Evolutionary conservation across 64 coral and sea anemone genomes (phyloP).

Genomic region (Dendronephthya gigantea): DNA sequence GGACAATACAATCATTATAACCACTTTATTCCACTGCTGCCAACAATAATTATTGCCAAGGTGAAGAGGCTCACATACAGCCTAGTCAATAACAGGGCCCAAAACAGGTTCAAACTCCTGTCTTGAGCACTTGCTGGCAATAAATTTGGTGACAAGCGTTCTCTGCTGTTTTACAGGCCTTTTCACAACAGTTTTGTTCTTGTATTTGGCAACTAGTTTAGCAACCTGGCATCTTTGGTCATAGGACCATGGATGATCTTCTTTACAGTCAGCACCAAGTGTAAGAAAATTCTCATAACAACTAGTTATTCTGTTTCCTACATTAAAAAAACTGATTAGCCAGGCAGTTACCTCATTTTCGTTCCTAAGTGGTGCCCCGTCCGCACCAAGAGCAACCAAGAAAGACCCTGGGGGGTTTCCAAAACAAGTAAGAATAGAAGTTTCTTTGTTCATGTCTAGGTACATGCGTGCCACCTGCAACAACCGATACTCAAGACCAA

Average conservation of each 20-base stretch:
- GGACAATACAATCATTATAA: conserved; percentile 42
- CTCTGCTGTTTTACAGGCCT: conserved; percentile 47
- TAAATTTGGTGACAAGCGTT: conserved; percentile 53
- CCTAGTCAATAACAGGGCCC: conserved; percentile 22
- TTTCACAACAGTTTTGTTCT: conserved; percentile 59
- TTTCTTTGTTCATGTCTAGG: conserved; percentile 42
- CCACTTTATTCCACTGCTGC: conserved; percentile 52
- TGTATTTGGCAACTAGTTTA: conserved; percentile 45
- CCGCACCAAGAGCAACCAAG: conserved; percentile 54
- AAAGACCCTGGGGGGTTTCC: conserved; percentile 29
- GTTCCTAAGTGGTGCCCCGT: conserved; percentile 73
- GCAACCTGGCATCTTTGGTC: conserved; percentile 51
- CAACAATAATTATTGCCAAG: conserved; percentile 51
- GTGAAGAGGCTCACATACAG: conserved; percentile 62
- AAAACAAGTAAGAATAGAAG: conserved; percentile 61
- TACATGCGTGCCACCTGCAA: conserved; percentile 56
- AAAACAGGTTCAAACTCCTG: conserved; percentile 28
- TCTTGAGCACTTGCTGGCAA: conserved; percentile 57
- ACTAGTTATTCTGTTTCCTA: conserved; percentile 37
- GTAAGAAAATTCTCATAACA: not conserved
- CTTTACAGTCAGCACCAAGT: conserved; percentile 51
- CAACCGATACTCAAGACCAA: conserved; percentile 48
- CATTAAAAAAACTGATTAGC: conserved; percentile 67
- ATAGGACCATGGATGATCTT: conserved; percentile 72
- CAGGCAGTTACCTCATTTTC: conserved; percentile 48